phyloP scores from a whole-genome alignment of 2,113 vertebrate species.

The Acanthochromis polyacanthus region DNA sequence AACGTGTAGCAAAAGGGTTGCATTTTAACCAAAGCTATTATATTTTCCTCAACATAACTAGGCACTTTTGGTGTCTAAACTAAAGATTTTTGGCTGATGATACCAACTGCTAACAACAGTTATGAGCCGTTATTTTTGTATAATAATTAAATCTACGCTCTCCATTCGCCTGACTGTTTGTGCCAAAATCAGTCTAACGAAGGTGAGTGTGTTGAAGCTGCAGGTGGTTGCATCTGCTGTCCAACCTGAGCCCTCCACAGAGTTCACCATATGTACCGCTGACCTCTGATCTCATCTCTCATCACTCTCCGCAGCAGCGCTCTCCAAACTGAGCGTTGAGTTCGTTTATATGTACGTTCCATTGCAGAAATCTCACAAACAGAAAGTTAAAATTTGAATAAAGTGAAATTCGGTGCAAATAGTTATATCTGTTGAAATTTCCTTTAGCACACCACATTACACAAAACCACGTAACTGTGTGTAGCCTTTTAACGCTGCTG shows the following conservation, averaged over 20 bases:
- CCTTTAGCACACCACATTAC: background rate
- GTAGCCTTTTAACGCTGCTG: background rate
- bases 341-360: slow-evolving; percentile 19
- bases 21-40: too few species aligned
- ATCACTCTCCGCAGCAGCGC: slow-evolving; percentile 44
- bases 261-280: slow-evolving; percentile 56
- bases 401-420: slow-evolving; percentile 1
- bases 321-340: slow-evolving; percentile 41
- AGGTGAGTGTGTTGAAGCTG: slow-evolving; percentile 56
- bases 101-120: background rate
- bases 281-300: slow-evolving; percentile 71
- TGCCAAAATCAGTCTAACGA: slow-evolving; percentile 40
- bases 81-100: background rate
- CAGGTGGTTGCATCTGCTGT: slow-evolving; percentile 74
- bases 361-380: slow-evolving; percentile 16
- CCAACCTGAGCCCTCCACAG: slow-evolving; percentile 27
- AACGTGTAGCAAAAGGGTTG: too few species aligned
- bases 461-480: background rate
- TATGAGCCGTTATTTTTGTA: background rate
- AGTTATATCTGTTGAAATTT: background rate
- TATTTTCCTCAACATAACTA: too few species aligned
- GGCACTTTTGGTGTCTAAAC: too few species aligned
- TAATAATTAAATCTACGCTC: background rate
- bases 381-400: slow-evolving; percentile 18
- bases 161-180: background rate